Evolutionary conservation across 2,797 vertebrate genomes (phyloP).

Genomic region (Lagorchestes hirsutus): DNA sequence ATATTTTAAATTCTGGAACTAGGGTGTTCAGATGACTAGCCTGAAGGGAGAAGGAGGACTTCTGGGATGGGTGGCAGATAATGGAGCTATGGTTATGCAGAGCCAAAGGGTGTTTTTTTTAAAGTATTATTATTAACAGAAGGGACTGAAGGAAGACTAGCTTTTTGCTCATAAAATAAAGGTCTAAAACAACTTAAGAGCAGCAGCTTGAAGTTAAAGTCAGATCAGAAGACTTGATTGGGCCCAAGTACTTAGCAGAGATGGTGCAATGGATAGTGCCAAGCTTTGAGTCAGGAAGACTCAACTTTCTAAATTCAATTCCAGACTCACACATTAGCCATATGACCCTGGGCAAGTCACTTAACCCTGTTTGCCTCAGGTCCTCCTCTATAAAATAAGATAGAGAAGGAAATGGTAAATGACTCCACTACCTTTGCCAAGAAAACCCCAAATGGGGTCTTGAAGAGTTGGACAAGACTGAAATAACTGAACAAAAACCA

Average conservation of each 20-base stretch:
- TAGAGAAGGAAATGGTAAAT: no score
- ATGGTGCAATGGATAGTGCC: neutral
- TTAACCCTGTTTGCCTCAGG: no score
- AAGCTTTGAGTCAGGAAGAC: neutral
- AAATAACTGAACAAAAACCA: no score
- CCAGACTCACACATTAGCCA: neutral
- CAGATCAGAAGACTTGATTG: neutral
- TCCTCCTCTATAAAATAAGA: no score
- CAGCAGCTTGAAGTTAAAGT: constrained; percentile 1
- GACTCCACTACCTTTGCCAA: no score
- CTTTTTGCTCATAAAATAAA: neutral
- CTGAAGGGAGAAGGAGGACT: neutral
- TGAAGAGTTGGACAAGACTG: no score
- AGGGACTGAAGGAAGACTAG: constrained; percentile 7
- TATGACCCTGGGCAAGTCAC: neutral
- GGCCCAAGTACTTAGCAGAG: neutral
- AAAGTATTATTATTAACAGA: neutral
- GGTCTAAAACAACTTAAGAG: constrained; percentile 17
- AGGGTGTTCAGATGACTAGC: neutral
- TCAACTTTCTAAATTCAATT: neutral
- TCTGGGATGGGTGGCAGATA: neutral
- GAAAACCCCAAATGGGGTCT: no score
- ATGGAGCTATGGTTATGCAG: neutral
- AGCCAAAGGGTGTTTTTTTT: neutral
- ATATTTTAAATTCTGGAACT: neutral